Evolutionary conservation across 2,113 vertebrate genomes (phyloP).

Genomic region (Eulemur macaco): DNA sequence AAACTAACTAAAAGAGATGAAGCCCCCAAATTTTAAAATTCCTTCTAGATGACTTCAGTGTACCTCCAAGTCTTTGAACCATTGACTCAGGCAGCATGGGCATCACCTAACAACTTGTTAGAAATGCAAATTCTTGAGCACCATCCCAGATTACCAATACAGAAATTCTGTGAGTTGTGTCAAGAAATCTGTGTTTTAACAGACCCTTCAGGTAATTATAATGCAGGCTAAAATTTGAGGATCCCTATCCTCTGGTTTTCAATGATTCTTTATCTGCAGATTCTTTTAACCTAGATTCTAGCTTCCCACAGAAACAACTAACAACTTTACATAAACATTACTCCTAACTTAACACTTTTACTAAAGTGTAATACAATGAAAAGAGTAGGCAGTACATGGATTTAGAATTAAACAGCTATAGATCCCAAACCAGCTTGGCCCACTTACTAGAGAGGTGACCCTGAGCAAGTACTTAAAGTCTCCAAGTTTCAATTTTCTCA

Average conservation of each 20-base stretch:
- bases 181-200: background rate
- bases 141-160: background rate
- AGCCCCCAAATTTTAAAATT: background rate
- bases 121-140: background rate
- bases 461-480: background rate
- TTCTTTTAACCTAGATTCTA: background rate
- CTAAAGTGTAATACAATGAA: background rate
- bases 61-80: background rate
- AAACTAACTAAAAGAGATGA: background rate
- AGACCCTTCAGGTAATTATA: background rate
- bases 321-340: background rate
- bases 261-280: background rate
- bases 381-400: background rate
- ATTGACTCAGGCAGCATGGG: background rate
- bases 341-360: background rate
- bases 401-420: background rate
- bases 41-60: background rate
- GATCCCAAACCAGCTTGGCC: background rate
- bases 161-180: background rate
- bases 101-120: background rate
- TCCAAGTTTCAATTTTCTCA: background rate
- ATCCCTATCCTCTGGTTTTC: background rate
- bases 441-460: background rate
- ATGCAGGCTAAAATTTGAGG: background rate
- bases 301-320: background rate